A percentile compares a stretch with the other conserved stretches of the same genome.
These are phyloP conservation scores for Zoanthus sociatus DNA, from an alignment of 92 coral and sea anemone species.

Conservation along the genomic window DNA sequence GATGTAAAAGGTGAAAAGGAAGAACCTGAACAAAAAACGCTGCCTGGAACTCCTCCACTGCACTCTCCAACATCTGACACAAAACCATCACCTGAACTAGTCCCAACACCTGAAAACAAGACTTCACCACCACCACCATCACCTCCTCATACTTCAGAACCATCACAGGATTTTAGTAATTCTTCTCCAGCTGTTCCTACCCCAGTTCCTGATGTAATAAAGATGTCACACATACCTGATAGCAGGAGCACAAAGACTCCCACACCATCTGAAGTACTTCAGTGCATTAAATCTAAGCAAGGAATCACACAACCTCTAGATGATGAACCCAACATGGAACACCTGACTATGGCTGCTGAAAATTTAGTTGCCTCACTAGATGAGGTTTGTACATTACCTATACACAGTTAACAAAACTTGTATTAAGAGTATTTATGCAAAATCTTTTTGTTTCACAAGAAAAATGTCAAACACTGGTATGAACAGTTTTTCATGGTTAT, in stretches of 20 bases:
- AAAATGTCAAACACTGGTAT: too few species aligned
- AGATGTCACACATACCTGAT: constrained; percentile 4
- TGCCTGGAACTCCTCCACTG: constrained; percentile 16
- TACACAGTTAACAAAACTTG: not conserved
- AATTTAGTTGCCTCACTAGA: constrained; percentile 89
- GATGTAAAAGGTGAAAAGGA: constrained; percentile 24
- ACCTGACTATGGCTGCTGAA: constrained; percentile 93
- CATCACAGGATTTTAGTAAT: constrained; percentile 23
- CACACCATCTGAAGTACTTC: not conserved
- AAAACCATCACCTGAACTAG: constrained; percentile 15
- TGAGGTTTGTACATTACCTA: constrained; percentile 60
- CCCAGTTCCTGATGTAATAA: constrained; percentile 10
- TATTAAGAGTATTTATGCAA: too few species aligned
- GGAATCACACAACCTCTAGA: constrained; percentile 46
- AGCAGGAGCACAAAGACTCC: constrained; percentile 8
- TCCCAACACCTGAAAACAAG: constrained; percentile 30
- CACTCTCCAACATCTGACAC: constrained; percentile 7
- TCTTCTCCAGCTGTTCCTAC: constrained; percentile 30
- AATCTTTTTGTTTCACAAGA: too few species aligned
- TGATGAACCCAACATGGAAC: constrained; percentile 88
- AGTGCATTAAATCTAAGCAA: not conserved
- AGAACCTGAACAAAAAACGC: constrained; percentile 13
- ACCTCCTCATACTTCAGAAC: not conserved
- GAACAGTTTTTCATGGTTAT: too few species aligned
- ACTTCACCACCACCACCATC: constrained; percentile 39